Evolutionary conservation across 35 echinoderm and acorn worm species (phyloP), one percentile per base, ranked within the genome.

Genomic region (Ophiothrix spiculata): DNA sequence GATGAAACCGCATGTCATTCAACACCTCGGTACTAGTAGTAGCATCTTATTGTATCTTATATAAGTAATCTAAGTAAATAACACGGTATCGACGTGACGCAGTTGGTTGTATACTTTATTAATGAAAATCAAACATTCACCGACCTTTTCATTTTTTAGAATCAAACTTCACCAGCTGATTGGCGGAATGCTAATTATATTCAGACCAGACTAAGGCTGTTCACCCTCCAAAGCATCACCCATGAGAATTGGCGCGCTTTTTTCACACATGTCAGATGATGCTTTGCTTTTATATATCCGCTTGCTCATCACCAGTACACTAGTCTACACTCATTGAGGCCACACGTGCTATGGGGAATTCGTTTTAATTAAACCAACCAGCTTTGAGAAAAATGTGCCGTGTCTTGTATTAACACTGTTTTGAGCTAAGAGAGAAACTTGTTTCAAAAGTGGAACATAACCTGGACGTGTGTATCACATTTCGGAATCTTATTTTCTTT

Each of bases 11-110:
- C n/a, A n/a, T n/a, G n/a, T n/a, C n/a, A n/a, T n/a, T n/a, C n/a
- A n/a, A n/a, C n/a, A n/a, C n/a, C n/a, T n/a, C n/a, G n/a, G n/a
- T n/a, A n/a, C n/a, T n/a, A n/a, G n/a, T n/a, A n/a, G n/a, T n/a
- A n/a, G n/a, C n/a, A n/a, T n/a, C n/a, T n/a, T n/a, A n/a, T n/a
- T n/a, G n/a, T n/a, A n/a, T n/a, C n/a, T n/a, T n/a, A n/a, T n/a
- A n/a, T n/a, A n/a, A n/a, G n/a, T n/a, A n/a, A n/a, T n/a, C n/a
- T 12, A 69, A 69, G 60, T 25, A 69, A 69, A 69, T 69, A 69
- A 6, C 60, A 54, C 4, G 60, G 29, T 69, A 69, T 69, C 29
- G 60, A 25, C 29, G 60, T 69, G 60, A 25, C 60, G 60, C 25
- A 28, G 60, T 15, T 12, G 60, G 29, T 28, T 69, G 60, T 15